Conservation (phyloP, 2,797 vertebrate species). For the Xenopus petersii region DNA sequence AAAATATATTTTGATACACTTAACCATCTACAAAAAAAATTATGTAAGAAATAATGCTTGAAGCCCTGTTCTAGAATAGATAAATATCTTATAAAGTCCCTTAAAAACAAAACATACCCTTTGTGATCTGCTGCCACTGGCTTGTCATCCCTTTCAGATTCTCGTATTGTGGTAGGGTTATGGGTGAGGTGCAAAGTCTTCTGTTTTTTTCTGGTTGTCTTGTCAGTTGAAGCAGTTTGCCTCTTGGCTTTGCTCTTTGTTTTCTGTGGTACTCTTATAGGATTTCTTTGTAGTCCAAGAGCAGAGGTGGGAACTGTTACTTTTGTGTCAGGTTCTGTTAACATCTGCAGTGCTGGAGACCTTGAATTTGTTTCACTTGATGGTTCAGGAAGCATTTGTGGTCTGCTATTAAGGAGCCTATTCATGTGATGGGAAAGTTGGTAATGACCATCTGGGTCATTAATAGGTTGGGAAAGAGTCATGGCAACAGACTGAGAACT, state of each 20-base stretch:
- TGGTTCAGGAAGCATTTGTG: slow-evolving; percentile 62
- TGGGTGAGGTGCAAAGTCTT: slow-evolving; percentile 67
- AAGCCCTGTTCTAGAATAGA: not conserved
- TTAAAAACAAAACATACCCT: slow-evolving; percentile 15
- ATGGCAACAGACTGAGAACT: slow-evolving; percentile 78
- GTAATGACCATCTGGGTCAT: slow-evolving; percentile 72
- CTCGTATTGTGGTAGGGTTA: slow-evolving; percentile 54
- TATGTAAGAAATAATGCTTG: no score
- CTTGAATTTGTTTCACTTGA: slow-evolving; percentile 45
- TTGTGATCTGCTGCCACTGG: not conserved
- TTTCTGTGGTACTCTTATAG: slow-evolving; percentile 66
- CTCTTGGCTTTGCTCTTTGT: slow-evolving; percentile 86
- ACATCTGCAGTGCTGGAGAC: slow-evolving; percentile 56
- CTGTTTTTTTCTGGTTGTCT: slow-evolving; percentile 83
- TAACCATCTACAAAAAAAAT: no score
- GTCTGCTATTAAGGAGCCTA: slow-evolving; percentile 64
- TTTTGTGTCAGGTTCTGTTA: slow-evolving; percentile 58
- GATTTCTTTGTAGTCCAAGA: slow-evolving; percentile 62
- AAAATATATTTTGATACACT: no score
- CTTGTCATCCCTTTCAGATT: slow-evolving; percentile 62
- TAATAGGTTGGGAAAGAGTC: slow-evolving; percentile 70
- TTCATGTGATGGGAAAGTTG: slow-evolving; percentile 71
- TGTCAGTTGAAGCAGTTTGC: slow-evolving; percentile 72
- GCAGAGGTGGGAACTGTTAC: slow-evolving; percentile 54
- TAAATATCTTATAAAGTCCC: not conserved